A percentile compares a stretch with the other conserved stretches of the same genome.
Conservation (phyloP, 2,113 vertebrate genomes). For the Diadophis punctatus region DNA sequence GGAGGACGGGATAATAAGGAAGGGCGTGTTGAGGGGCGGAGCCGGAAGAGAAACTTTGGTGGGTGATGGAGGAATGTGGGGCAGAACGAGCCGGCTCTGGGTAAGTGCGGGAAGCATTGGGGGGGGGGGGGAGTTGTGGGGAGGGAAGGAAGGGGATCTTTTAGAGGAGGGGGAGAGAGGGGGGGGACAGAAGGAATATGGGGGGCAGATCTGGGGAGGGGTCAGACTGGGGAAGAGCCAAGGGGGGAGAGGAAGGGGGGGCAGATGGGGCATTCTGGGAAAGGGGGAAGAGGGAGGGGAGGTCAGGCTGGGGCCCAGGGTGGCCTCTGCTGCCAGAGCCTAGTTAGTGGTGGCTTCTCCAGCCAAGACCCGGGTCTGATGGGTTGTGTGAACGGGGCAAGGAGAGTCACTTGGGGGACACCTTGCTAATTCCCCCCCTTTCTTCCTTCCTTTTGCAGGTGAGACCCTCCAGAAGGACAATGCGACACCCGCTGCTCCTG, state of each 20-base stretch:
- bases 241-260: background rate
- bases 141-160: accelerated
- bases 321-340: background rate
- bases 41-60: background rate
- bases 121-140: background rate
- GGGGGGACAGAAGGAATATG: background rate
- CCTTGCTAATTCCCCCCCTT: too few relatives aligned
- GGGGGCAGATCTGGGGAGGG: background rate
- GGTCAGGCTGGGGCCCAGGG: background rate
- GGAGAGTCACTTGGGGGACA: background rate
- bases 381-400: background rate
- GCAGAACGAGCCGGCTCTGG: background rate
- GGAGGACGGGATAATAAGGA: background rate
- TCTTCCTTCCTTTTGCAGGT: background rate
- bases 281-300: too few relatives aligned
- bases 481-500: background rate
- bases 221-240: too few relatives aligned
- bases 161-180: too few relatives aligned
- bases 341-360: background rate
- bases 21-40: accelerated
- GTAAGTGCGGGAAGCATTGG: background rate
- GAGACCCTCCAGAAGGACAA: accelerated
- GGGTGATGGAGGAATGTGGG: background rate
- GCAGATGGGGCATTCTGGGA: background rate
- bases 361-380: too few relatives aligned